Evolutionary conservation across 2,113 vertebrate species (phyloP).

Genomic region (Boulengeromyrus knoepffleri): DNA sequence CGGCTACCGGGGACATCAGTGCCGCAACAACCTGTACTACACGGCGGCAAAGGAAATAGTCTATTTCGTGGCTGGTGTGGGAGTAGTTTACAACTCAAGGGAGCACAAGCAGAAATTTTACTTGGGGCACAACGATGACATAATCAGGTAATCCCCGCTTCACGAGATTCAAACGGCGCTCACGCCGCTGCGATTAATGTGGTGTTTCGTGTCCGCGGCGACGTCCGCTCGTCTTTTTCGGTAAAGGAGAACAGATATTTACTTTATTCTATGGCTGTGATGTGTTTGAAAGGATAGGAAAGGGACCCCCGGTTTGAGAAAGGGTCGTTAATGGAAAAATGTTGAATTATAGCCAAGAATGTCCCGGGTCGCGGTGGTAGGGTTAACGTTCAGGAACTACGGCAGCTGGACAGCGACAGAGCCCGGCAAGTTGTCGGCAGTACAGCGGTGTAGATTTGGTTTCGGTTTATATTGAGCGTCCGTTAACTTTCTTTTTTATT

Average conservation of each 20-base stretch:
- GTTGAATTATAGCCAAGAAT: neutral
- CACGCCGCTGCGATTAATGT: neutral
- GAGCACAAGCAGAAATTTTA: constrained; percentile 99
- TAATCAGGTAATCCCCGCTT: constrained; percentile 80
- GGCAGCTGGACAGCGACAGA: constrained; percentile 28
- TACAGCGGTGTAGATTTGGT: neutral
- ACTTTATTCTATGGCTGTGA: neutral
- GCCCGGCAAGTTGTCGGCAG: neutral
- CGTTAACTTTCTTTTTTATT: neutral
- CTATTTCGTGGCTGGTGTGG: constrained; percentile 93
- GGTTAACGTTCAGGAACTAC: constrained; percentile 30
- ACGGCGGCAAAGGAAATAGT: constrained; percentile 94
- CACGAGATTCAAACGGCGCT: neutral
- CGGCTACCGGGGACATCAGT: constrained; percentile 96
- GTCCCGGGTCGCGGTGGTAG: neutral
- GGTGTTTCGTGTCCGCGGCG: neutral
- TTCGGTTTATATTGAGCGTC: neutral
- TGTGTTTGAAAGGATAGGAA: neutral
- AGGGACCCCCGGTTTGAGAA: neutral
- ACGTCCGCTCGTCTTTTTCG: neutral
- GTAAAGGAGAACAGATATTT: neutral
- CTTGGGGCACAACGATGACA: constrained; percentile 96
- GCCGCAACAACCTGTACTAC: constrained; percentile 99
- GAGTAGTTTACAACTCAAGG: constrained; percentile 94
- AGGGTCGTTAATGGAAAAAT: neutral